Evolutionary conservation across 2,888 invertebrate species (phyloP), one percentile per base, ranked within the genome.

Genomic region (Drosophila anomelani): DNA sequence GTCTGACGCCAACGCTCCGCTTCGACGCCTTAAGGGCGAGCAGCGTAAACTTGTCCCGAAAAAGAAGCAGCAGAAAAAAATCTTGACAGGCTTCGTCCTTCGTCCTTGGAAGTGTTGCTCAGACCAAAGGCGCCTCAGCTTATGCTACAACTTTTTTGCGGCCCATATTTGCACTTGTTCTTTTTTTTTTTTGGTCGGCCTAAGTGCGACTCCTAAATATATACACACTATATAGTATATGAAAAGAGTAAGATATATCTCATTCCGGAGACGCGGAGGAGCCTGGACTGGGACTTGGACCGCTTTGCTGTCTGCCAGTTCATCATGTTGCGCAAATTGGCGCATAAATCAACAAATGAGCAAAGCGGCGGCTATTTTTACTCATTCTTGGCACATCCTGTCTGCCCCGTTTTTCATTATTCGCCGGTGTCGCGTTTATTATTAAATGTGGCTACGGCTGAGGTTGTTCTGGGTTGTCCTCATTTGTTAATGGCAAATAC

Each of bases 311-410:
- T 39, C 66, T 64, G 69, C 75, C 68, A 49, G 71, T 69, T 75
- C 77, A 85, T 85, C 88, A 79, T 81, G 71, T 77, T 85, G 82
- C 51, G 58, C 73, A 85, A 85, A 88, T 88, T 89, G 78, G 76
- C 49, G 72, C 76, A 85, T 85, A 85, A 85, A 85, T 85, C 85
- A 89, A 73, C 75, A 55, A 75, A 79, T 81, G 72, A 76, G 63
- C 79, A 76, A 72, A 63, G 9, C 51, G 51, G 0, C 72, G 53
- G 73, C 70, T 83, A 75, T 78, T 80, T 82, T 76, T 69, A 69
- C 57, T 71, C 59, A 60, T 67, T 68, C 54, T 62, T 60, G 38
- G 39, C 29, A 36, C 63, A 64, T 51, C 61, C 69, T 72, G 79
- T 70, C 82, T 70, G 57, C 49, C 20, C 55, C 60, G 49, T 63